Evolutionary conservation across 1,140 invertebrate genomes (phyloP).

Genomic region (Triops cancriformis): DNA sequence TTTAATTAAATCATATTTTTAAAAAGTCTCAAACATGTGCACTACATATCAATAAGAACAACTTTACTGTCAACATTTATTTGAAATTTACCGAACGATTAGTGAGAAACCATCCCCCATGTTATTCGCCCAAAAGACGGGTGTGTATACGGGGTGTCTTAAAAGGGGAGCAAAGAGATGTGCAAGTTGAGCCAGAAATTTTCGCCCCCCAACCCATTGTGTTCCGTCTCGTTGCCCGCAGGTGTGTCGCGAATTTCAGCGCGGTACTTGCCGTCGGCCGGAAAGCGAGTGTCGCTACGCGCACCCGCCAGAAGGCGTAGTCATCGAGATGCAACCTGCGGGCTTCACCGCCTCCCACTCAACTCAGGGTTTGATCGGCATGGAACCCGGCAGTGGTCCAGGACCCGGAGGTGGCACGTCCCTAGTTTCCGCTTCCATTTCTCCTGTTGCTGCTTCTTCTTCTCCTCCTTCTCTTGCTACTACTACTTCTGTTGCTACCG

Average conservation of each 20-base stretch:
- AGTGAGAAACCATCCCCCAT: no score
- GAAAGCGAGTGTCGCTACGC: conserved; percentile 95
- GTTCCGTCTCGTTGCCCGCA: conserved; percentile 44
- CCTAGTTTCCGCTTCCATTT: conserved; percentile 10
- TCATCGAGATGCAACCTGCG: conserved; percentile 23
- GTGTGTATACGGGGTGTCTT: no score
- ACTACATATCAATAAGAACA: no score
- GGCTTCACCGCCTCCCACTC: conserved; percentile 7
- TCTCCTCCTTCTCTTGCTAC: neutral
- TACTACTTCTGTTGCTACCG: conserved; percentile 15
- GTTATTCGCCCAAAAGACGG: no score
- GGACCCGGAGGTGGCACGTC: neutral
- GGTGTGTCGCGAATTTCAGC: conserved; percentile 97
- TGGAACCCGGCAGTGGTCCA: conserved; percentile 75
- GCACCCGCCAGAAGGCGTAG: conserved; percentile 85
- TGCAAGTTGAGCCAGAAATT: neutral
- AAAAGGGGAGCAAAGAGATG: no score
- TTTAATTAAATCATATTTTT: no score
- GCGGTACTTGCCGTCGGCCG: conserved; percentile 90
- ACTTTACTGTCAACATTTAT: no score
- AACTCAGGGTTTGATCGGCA: conserved; percentile 51
- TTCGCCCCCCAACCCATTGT: neutral
- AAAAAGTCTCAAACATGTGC: no score
- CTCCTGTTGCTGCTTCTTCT: neutral
- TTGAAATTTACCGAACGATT: no score